A percentile compares a stretch with the other conserved stretches of the same genome.
Conservation (phyloP, 2,888 invertebrate genomes). For the Yponomeuta malinellus region DNA sequence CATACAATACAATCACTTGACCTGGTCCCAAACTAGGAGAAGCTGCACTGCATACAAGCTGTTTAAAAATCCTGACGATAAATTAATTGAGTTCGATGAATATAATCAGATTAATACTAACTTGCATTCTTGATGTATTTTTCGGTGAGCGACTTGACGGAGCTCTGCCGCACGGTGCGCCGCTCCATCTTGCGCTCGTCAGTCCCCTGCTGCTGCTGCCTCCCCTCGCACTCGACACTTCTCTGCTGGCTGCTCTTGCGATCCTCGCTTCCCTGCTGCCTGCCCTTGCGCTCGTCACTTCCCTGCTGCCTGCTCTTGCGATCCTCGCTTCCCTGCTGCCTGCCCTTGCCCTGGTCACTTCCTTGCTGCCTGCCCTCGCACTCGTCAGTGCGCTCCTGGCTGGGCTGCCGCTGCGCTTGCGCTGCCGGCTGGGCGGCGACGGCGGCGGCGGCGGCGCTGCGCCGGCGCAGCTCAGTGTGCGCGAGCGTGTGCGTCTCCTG, state of each 20-base stretch:
- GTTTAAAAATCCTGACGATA: too few species aligned
- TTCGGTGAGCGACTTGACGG: conserved; percentile 86
- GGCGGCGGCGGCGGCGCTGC: too few species aligned
- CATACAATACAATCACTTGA: too few species aligned
- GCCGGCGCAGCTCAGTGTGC: background rate
- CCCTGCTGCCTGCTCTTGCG: conserved; percentile 29
- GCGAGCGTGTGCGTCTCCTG: background rate
- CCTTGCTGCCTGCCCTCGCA: conserved; percentile 29
- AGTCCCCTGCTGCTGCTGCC: conserved; percentile 32
- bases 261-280: conserved; percentile 9
- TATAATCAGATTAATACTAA: conserved; percentile 34
- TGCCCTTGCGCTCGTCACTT: conserved; percentile 30
- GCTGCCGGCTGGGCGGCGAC: conserved; percentile 9
- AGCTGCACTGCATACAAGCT: too few species aligned
- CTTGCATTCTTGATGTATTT: conserved; percentile 84
- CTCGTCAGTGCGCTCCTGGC: conserved; percentile 11
- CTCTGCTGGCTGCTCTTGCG: conserved; percentile 26
- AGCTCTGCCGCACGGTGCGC: conserved; percentile 78
- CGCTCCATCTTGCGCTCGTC: conserved; percentile 35
- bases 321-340: conserved; percentile 17
- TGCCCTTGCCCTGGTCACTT: background rate
- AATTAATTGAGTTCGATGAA: too few species aligned
- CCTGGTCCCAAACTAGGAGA: too few species aligned
- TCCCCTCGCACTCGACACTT: too few species aligned
- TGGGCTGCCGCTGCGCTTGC: conserved; percentile 34